These are phyloP conservation scores for Podarcis raffonei DNA, from an alignment of 2,113 vertebrate genomes.

Conservation along the genomic window DNA sequence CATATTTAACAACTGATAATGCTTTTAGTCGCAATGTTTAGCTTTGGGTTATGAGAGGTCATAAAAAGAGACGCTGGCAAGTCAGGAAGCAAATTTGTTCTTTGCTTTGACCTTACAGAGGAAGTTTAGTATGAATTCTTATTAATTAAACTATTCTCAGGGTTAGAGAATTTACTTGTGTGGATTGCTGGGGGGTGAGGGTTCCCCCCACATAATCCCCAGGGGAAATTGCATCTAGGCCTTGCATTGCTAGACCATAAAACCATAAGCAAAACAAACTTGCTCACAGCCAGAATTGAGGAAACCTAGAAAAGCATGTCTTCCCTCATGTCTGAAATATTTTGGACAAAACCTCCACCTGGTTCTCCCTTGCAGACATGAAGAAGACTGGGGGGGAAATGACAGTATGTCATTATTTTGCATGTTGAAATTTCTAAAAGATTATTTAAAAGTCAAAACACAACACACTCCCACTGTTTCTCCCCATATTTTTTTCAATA, in stretches of 20 bases:
- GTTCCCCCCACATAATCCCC: background rate
- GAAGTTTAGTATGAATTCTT: background rate
- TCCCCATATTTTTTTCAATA: too few species aligned
- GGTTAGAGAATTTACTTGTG: background rate
- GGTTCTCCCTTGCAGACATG: too few species aligned
- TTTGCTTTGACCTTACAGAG: background rate
- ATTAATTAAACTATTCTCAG: background rate
- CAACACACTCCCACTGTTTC: too few species aligned
- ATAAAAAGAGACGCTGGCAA: background rate
- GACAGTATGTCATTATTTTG: too few species aligned
- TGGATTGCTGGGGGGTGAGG: background rate
- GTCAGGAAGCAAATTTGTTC: background rate
- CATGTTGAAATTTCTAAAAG: too few species aligned
- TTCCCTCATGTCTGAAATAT: background rate
- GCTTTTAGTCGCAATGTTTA: background rate
- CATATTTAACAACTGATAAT: background rate
- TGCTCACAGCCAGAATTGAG: background rate
- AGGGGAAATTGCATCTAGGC: background rate
- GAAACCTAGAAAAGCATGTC: background rate
- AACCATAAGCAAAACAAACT: background rate
- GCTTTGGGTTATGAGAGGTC: background rate
- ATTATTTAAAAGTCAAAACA: too few species aligned
- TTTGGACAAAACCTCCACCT: background rate
- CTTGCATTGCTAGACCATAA: background rate
- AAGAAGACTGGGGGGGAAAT: too few species aligned